phyloP scores from a whole-genome alignment of 64 coral and sea anemone species.

The Stichodactyla mertensii region DNA sequence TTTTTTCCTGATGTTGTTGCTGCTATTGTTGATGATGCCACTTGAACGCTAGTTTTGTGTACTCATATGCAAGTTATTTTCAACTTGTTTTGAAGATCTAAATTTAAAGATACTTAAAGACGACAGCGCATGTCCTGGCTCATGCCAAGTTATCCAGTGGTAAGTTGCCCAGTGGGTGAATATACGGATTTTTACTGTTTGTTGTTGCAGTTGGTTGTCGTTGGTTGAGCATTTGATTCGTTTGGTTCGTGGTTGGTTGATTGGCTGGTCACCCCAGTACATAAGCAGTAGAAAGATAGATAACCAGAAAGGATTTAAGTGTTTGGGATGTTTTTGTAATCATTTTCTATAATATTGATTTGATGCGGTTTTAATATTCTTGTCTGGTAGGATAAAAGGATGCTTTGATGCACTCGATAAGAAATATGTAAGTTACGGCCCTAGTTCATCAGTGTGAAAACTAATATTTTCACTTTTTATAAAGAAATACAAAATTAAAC shows the following conservation, averaged over 20 bases:
- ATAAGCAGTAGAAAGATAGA: no score
- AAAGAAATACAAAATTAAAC: no score
- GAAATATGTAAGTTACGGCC: slow-evolving; percentile 52
- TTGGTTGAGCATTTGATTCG: no score
- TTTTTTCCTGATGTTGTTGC: neutral
- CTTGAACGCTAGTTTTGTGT: neutral
- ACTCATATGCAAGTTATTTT: neutral
- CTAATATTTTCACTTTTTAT: no score
- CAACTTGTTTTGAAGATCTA: slow-evolving; percentile 41
- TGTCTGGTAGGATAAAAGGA: slow-evolving; percentile 58
- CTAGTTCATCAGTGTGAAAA: neutral
- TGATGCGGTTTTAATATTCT: neutral
- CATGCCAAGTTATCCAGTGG: slow-evolving; percentile 93
- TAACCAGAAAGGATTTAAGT: no score
- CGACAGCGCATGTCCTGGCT: slow-evolving; percentile 85
- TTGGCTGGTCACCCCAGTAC: no score
- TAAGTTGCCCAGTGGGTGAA: neutral
- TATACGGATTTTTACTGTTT: no score
- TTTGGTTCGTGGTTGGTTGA: no score
- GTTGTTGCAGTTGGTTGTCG: no score
- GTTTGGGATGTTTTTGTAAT: no score
- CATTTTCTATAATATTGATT: no score
- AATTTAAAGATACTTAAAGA: slow-evolving; percentile 96
- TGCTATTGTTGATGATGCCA: no score
- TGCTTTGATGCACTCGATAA: slow-evolving; percentile 72